phyloP scores from a whole-genome alignment of 2,888 invertebrate genomes.

The Nymphalis urticae region DNA sequence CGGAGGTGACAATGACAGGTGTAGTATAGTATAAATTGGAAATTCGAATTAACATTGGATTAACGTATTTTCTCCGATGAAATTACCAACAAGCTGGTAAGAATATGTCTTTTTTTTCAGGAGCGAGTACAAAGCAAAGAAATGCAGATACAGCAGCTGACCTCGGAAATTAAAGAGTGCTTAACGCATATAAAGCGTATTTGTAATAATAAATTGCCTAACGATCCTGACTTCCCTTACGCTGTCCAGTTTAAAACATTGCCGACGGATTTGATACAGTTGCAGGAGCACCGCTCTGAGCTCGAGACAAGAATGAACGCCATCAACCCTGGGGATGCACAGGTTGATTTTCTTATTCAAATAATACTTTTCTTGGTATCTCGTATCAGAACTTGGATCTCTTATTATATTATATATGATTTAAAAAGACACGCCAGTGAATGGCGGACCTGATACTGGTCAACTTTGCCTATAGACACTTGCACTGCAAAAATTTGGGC shows the following conservation, averaged over 20 bases:
- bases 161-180: conserved; percentile 73
- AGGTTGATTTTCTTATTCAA: not conserved
- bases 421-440: too few relatives aligned
- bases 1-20: too few relatives aligned
- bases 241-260: conserved; percentile 76
- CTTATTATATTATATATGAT: too few relatives aligned
- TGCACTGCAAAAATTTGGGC: too few relatives aligned
- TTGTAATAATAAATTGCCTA: conserved; percentile 81
- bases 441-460: too few relatives aligned
- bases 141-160: conserved; percentile 53
- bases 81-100: too few relatives aligned
- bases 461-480: too few relatives aligned
- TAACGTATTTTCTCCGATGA: too few relatives aligned
- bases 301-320: conserved; percentile 84
- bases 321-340: conserved; percentile 68
- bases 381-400: too few relatives aligned
- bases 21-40: too few relatives aligned
- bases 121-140: conserved; percentile 61
- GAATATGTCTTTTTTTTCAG: conserved; percentile 41
- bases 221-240: conserved; percentile 80
- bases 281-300: conserved; percentile 79
- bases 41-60: too few relatives aligned
- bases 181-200: conserved; percentile 76
- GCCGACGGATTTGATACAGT: conserved; percentile 72
- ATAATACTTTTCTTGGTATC: not conserved